Evolutionary conservation across 2,113 vertebrate genomes (phyloP).

Genomic region (Limnothrissa miodon): DNA sequence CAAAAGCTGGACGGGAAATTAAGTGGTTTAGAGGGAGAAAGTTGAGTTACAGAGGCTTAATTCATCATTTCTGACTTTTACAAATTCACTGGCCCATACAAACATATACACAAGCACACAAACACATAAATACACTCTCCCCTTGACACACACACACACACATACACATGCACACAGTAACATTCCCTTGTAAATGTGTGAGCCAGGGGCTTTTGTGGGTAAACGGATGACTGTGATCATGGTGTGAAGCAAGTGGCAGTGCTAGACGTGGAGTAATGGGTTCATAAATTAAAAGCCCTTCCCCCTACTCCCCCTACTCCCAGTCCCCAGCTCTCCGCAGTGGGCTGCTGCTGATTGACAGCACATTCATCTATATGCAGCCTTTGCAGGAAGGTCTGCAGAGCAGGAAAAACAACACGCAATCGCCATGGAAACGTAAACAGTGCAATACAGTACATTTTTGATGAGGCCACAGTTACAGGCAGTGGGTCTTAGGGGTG

Average conservation of each 20-base stretch:
- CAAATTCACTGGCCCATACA: not conserved
- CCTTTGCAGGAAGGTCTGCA: not conserved
- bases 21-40: not conserved
- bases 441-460: not conserved
- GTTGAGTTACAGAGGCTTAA: not conserved
- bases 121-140: not conserved
- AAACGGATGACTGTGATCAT: constrained; percentile 8
- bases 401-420: constrained; percentile 5
- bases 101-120: not conserved
- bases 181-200: not conserved
- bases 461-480: not conserved
- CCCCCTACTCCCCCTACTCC: not conserved
- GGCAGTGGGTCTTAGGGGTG: not conserved
- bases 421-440: constrained; percentile 11
- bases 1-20: not conserved
- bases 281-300: constrained; percentile 9
- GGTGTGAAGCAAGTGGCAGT: not conserved
- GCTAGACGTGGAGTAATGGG: constrained; percentile 1
- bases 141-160: not conserved
- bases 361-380: not conserved
- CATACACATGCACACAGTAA: not conserved
- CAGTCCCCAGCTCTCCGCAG: not conserved
- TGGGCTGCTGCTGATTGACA: not conserved
- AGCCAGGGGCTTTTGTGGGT: constrained; percentile 6
- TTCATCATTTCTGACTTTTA: not conserved